phyloP scores from a whole-genome alignment of 2,113 vertebrate species.

The Progne subis region DNA sequence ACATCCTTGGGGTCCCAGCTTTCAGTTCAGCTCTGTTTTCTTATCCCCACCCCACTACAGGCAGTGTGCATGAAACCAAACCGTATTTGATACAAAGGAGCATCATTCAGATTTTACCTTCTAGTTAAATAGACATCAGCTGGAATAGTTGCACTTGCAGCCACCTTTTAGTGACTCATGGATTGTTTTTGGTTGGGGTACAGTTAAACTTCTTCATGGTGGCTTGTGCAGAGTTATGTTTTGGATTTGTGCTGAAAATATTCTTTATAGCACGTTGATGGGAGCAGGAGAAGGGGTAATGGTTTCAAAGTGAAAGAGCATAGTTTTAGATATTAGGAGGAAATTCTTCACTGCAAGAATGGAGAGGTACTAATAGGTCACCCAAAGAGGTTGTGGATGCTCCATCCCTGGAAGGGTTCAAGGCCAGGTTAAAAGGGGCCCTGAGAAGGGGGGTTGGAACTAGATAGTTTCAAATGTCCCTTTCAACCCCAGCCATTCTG shows the following conservation, averaged over 20 bases:
- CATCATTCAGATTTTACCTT: background rate
- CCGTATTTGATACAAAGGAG: fast-evolving
- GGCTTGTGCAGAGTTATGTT: background rate
- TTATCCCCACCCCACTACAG: fast-evolving
- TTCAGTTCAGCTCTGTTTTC: background rate
- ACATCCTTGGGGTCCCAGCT: background rate
- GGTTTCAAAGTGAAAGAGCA: background rate
- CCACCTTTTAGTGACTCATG: background rate
- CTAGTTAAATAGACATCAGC: background rate
- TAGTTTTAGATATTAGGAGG: background rate
- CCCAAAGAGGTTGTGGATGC: background rate
- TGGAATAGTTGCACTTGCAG: background rate
- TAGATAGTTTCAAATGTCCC: background rate
- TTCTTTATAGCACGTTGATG: background rate
- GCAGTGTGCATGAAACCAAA: background rate
- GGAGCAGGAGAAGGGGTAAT: background rate
- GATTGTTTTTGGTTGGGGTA: background rate
- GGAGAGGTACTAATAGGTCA: background rate
- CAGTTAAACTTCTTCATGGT: background rate
- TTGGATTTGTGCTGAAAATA: background rate
- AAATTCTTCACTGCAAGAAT: background rate
- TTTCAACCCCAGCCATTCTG: background rate
- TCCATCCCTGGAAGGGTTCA: background rate
- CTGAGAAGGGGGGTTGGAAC: background rate
- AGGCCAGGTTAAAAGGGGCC: background rate